Evolutionary conservation across 1,140 invertebrate species (phyloP).

Genomic region (Drosophila punjabiensis): DNA sequence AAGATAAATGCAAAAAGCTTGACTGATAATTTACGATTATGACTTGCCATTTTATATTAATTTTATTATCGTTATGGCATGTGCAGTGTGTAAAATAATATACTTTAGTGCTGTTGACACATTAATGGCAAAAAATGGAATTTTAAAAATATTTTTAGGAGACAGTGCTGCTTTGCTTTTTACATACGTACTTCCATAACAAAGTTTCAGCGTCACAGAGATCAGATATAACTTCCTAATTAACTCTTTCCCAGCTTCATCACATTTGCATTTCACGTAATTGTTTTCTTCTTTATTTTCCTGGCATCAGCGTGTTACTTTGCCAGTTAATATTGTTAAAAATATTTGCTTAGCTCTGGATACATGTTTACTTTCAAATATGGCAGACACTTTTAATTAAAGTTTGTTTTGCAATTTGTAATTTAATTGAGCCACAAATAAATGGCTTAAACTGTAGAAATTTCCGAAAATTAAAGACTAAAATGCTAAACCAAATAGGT

Average conservation of each 20-base stretch:
- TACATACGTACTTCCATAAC: neutral
- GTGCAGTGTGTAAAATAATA: neutral
- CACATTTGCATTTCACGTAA: slow-evolving; percentile 34
- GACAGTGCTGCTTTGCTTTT: neutral
- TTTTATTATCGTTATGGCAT: neutral
- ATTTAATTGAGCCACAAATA: slow-evolving; percentile 16
- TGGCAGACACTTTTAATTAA: slow-evolving; percentile 1
- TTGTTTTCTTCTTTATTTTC: slow-evolving; percentile 29
- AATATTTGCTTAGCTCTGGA: slow-evolving; percentile 18
- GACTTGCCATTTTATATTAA: neutral
- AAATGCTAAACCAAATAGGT: slow-evolving; percentile 9
- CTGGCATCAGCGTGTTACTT: slow-evolving; percentile 13
- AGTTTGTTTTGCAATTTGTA: slow-evolving; percentile 1
- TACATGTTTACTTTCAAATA: slow-evolving; percentile 8
- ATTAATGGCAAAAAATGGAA: neutral
- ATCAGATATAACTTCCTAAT: slow-evolving; percentile 17
- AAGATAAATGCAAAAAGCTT: neutral
- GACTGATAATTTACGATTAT: neutral
- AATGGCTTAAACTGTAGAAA: slow-evolving; percentile 16
- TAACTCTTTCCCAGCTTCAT: slow-evolving; percentile 30
- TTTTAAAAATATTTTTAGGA: neutral
- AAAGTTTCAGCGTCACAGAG: neutral
- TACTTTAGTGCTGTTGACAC: neutral
- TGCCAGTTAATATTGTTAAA: slow-evolving; percentile 26
- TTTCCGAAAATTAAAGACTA: slow-evolving; percentile 14